These are phyloP conservation scores for Plectus sambesii DNA, from an alignment of 1,140 invertebrate genomes.

Conservation along the genomic window DNA sequence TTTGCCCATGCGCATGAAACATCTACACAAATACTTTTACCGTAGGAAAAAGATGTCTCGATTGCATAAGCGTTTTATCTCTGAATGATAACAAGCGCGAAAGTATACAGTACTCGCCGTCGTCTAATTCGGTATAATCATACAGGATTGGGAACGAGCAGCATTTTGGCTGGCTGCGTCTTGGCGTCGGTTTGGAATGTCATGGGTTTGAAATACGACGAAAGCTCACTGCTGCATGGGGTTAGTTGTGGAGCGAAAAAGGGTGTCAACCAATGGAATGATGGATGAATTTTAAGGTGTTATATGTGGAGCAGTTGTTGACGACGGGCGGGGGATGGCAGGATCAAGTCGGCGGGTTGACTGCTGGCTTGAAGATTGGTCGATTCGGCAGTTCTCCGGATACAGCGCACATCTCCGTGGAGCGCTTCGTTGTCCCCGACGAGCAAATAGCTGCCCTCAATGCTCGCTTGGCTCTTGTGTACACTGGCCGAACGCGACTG, in stretches of 20 bases:
- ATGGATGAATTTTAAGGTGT: conserved; percentile 18
- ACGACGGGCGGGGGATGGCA: conserved; percentile 38
- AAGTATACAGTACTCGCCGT: no score
- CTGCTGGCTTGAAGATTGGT: conserved; percentile 18
- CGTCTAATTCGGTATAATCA: no score
- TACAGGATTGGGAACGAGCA: conserved; percentile 32
- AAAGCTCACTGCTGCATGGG: no score
- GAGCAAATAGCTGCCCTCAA: no score
- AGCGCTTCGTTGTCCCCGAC: conserved; percentile 15
- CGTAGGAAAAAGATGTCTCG: no score
- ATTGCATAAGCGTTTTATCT: no score
- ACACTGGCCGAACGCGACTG: conserved; percentile 33
- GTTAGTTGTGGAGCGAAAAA: no score
- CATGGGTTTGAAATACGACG: conserved; percentile 9
- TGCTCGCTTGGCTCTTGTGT: conserved; percentile 23
- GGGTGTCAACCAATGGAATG: no score
- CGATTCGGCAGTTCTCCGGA: neutral
- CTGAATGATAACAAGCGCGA: no score
- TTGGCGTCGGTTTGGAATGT: conserved; percentile 21
- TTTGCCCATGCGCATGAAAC: no score
- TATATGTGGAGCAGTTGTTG: conserved; percentile 32
- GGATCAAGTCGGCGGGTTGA: conserved; percentile 33
- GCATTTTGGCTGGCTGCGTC: conserved; percentile 23
- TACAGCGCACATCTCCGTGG: neutral
- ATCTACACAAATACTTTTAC: no score